A percentile compares a stretch with the other conserved stretches of the same genome.
phyloP scores from a whole-genome alignment of 2,888 invertebrate genomes.

The Nemurella pictetii region DNA sequence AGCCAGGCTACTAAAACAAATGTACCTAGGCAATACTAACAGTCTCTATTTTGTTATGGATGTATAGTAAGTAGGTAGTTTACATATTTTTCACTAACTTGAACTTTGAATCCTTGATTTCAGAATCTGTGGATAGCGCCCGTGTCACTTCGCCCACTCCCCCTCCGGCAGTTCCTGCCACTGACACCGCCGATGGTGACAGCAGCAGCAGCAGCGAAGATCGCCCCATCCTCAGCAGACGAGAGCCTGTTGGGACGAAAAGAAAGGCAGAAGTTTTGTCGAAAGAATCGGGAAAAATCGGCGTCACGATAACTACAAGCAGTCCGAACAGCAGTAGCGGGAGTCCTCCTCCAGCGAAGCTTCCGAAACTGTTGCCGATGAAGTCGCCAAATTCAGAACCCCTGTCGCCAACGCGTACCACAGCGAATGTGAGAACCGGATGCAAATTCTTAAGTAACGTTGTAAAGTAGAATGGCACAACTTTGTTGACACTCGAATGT shows the following conservation, averaged over 20 bases:
- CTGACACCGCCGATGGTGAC: constrained; percentile 46
- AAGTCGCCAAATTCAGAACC: constrained; percentile 34
- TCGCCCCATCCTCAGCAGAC: constrained; percentile 58
- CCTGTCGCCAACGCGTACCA: constrained; percentile 46
- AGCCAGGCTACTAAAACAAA: no score
- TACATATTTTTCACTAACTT: background rate
- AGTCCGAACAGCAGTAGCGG: constrained; percentile 56
- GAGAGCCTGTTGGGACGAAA: constrained; percentile 63
- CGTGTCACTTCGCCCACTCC: constrained; percentile 53
- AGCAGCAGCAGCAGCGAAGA: constrained; percentile 65
- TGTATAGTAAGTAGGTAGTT: no score
- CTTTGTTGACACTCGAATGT: no score
- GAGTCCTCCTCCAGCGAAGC: constrained; percentile 57
- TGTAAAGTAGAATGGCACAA: no score
- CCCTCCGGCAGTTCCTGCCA: constrained; percentile 45
- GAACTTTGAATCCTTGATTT: background rate
- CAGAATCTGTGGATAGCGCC: constrained; percentile 31
- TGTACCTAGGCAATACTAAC: no score
- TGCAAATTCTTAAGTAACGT: no score
- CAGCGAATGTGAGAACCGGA: background rate
- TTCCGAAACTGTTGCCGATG: constrained; percentile 51
- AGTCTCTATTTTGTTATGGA: no score
- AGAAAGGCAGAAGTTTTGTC: constrained; percentile 85
- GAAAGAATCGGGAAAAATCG: constrained; percentile 86
- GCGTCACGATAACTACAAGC: constrained; percentile 83